Conservation (phyloP, 37 sponge, comb jelly and placozoan genomes). For the Haliclona indistincta region DNA sequence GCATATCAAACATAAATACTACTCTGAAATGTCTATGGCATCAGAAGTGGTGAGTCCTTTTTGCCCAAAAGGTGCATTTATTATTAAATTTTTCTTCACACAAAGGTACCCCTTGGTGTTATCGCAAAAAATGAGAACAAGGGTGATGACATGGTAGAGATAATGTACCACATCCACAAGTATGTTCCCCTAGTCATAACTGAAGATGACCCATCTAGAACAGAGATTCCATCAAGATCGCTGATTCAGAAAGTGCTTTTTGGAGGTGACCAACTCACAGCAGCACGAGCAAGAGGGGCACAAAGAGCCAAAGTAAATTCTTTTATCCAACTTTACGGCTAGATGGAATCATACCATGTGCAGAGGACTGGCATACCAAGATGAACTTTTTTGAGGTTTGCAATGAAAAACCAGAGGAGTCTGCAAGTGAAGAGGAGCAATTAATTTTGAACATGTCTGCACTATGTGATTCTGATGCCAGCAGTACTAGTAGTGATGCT, state of each 20-base stretch:
- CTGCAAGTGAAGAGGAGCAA: no score
- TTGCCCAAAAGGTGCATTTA: no score
- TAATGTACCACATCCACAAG: slow-evolving; percentile 12
- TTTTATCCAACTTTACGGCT: neutral
- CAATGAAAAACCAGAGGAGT: no score
- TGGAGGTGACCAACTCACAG: slow-evolving; percentile 16
- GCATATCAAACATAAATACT: slow-evolving; percentile 29
- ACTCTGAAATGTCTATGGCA: slow-evolving; percentile 9
- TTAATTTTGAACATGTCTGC: no score
- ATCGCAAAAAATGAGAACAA: slow-evolving; percentile 24
- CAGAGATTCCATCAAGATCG: neutral
- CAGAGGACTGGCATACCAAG: slow-evolving; percentile 27
- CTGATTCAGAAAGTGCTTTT: neutral
- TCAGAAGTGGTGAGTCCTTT: slow-evolving; percentile 17
- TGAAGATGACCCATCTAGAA: neutral
- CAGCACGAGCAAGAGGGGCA: slow-evolving; percentile 20
- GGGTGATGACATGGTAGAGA: slow-evolving; percentile 27
- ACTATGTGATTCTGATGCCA: no score
- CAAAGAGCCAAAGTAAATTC: slow-evolving; percentile 5
- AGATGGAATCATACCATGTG: slow-evolving; percentile 11
- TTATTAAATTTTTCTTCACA: neutral
- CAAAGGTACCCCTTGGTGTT: slow-evolving; percentile 15
- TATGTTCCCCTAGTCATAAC: slow-evolving; percentile 23
- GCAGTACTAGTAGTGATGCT: no score
- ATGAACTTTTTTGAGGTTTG: slow-evolving; percentile 6